Base-by-base conservation (phyloP, 2,888 invertebrate genomes). In the Pristionchus fissidentatus region DNA sequence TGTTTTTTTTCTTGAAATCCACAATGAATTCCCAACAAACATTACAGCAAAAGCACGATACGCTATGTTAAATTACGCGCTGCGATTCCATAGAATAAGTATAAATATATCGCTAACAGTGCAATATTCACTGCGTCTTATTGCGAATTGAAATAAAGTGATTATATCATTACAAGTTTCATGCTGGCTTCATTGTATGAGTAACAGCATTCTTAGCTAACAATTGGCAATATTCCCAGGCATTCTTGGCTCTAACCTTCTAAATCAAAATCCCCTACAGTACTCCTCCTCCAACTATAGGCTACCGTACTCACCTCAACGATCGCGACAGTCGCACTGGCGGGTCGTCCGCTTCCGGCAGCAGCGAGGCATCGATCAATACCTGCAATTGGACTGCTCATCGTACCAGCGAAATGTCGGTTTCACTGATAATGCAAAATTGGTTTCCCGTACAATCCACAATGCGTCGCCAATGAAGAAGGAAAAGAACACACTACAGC, bases 311-410 rank as follows among this genome's bases (percentile, higher is more conserved):
- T 41, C 19, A 79, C 80, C 80, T 62, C 38, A 81, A 57, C 5
- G 80, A 81, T 81, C 80, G 60, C 43, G 80, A 81, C n/a, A 81
- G 46, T 10, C 80, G 80, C 41, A 81, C 43, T 41, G 41, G 62
- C 32, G 80, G 62, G 15, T 4, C 15, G 62, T 60, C 80, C 8
- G 46, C 32, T 7, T 81, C 80, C 46, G 62, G 62, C 26, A 81
- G 80, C 62, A 81, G 43, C 7, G 80, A 62, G 15, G 41, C n/a
- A 49, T 81, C 62, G 46, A 81, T 43, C 52, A 60, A 29, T 15
- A 81, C 46, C 80, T 81, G 80, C 52, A 52, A 52, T 52, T 52
- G 15, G 32, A 32, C 15, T 8, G 35, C n/a, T n/a, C n/a, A n/a
- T n/a, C n/a, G n/a, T n/a, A n/a, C n/a, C n/a, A n/a, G n/a, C n/a